Evolutionary conservation across 2,888 invertebrate genomes (phyloP), one percentile per base, ranked within the genome.

Genomic region (Zaprionus obscuricornis): DNA sequence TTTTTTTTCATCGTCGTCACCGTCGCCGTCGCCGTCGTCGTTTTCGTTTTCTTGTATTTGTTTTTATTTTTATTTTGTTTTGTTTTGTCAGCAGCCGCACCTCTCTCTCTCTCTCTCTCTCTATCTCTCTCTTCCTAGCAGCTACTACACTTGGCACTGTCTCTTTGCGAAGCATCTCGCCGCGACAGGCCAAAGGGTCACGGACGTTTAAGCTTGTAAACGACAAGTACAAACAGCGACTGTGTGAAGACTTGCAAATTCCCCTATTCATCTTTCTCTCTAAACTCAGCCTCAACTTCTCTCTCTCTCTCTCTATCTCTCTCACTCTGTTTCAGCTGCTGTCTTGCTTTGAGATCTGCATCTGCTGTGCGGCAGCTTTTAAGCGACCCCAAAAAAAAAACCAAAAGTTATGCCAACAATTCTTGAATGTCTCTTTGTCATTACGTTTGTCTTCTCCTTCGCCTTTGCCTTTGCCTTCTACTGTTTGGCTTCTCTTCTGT

Each of bases 181-280:
- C 29, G 66, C 47, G 77, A 51, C 84, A 60, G 85, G 82, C 82
- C 84, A 82, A 73, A 81, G 85, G 85, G 82, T 81, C 79, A 85
- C 45, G 79, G 79, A 82, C 79, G 79, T 82, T 85, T 82, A 73
- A 59, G 76, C 77, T 71, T 75, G 85, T 82, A 85, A 78, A 73
- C 71, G 78, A 74, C 72, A 77, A 57, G 27, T 24, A 36, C 14
- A 43, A 57, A 62, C 66, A 54, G n/a, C n/a, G n/a, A n/a, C n/a
- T n/a, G n/a, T n/a, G n/a, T n/a, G n/a, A n/a, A n/a, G n/a, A n/a
- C n/a, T n/a, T n/a, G n/a, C n/a, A n/a, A n/a, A n/a, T n/a, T n/a
- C n/a, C n/a, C n/a, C n/a, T n/a, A n/a, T n/a, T n/a, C 40, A 46
- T 14, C 54, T 8, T 36, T 18, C 58, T 33, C 40, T 45, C 56